phyloP scores from a whole-genome alignment of 64 coral and sea anemone genomes.

The Montipora sp. region DNA sequence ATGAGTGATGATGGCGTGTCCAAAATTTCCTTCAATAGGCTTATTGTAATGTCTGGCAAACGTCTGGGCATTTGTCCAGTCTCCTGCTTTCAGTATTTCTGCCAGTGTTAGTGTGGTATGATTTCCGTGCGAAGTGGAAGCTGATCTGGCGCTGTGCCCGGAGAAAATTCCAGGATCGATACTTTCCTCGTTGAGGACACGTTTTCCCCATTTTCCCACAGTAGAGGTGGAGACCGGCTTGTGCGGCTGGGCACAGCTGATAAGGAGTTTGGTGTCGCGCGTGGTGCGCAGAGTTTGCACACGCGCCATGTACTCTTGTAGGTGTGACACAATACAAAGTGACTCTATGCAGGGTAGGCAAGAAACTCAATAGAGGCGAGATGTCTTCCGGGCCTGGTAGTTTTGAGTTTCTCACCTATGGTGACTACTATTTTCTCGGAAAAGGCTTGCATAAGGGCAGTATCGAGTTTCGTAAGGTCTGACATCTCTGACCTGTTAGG shows the following conservation, averaged over 20 bases:
- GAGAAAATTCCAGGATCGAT: conserved; percentile 37
- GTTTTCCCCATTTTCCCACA: conserved; percentile 44
- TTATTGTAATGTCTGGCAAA: conserved; percentile 67
- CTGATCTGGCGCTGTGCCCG: conserved; percentile 44
- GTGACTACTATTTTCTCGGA: conserved; percentile 24
- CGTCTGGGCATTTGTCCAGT: conserved; percentile 31
- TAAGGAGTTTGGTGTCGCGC: conserved; percentile 30
- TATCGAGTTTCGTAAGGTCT: conserved; percentile 29
- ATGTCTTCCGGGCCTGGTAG: conserved; percentile 40
- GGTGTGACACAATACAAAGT: conserved; percentile 26
- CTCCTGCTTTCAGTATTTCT: conserved; percentile 57
- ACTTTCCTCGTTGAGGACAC: background rate
- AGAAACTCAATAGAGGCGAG: background rate
- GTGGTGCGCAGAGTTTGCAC: background rate
- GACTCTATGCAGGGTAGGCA: background rate
- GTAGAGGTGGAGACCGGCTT: conserved; percentile 26
- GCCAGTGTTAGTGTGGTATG: background rate
- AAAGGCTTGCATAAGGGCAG: background rate
- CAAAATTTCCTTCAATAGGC: conserved; percentile 64
- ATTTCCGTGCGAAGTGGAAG: conserved; percentile 19
- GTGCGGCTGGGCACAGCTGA: conserved; percentile 47
- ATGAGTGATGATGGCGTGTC: conserved; percentile 20
- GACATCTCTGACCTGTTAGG: conserved; percentile 29
- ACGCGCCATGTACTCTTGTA: background rate
- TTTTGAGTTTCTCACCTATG: conserved; percentile 40